Evolutionary conservation across 2,797 vertebrate species (phyloP).

Genomic region (Eleutherodactylus coqui): DNA sequence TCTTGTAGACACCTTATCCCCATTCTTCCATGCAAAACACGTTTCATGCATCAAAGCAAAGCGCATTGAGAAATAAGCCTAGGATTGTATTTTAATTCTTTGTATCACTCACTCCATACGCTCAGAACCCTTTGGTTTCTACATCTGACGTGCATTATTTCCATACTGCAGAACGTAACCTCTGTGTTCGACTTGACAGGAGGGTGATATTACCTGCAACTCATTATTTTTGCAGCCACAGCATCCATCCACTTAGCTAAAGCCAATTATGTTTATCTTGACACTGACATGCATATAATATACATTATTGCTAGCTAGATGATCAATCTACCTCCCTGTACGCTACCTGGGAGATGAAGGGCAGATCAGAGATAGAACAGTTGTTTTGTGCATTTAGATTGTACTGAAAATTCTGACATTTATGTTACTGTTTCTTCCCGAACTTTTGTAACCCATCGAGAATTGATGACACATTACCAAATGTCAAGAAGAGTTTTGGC

Average conservation of each 20-base stretch:
- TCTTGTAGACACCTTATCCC: background rate
- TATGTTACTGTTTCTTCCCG: background rate
- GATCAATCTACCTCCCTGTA: background rate
- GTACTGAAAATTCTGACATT: background rate
- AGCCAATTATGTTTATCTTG: constrained; percentile 13
- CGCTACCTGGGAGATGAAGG: background rate
- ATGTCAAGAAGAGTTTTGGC: background rate
- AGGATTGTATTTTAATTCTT: background rate
- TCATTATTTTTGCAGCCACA: constrained; percentile 3
- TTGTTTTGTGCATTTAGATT: background rate
- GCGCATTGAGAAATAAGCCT: background rate
- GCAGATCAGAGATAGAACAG: background rate
- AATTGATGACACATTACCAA: background rate
- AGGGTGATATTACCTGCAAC: constrained; percentile 3
- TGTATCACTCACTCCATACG: background rate
- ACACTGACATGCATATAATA: constrained; percentile 17
- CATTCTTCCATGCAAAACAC: background rate
- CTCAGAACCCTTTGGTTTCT: background rate
- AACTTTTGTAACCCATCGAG: background rate
- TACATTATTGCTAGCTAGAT: background rate
- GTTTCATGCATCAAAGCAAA: background rate
- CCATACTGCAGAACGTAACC: background rate
- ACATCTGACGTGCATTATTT: background rate
- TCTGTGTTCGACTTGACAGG: constrained; percentile 12
- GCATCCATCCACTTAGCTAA: background rate